Conservation (phyloP, 2,797 vertebrate genomes). For the Choloepus didactylus region DNA sequence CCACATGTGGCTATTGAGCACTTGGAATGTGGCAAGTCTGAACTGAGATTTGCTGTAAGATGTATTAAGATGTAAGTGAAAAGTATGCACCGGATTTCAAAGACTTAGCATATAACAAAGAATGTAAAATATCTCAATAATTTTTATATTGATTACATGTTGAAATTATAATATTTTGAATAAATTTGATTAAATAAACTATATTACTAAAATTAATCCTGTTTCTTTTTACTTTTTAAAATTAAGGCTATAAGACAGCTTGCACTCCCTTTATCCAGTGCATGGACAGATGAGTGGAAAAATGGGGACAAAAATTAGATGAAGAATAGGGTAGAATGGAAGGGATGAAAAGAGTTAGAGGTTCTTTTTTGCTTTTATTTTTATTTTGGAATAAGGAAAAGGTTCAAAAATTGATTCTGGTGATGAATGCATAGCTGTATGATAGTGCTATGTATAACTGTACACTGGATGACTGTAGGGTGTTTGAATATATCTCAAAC, state of each 20-base stretch:
- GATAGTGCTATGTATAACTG: too few relatives aligned
- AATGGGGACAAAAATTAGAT: too few relatives aligned
- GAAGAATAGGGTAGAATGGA: too few relatives aligned
- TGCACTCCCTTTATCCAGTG: too few relatives aligned
- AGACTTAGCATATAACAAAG: background rate
- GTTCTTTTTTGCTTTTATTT: too few relatives aligned
- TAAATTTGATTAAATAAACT: background rate
- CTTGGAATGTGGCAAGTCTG: background rate
- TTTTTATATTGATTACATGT: background rate
- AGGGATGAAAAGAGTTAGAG: too few relatives aligned
- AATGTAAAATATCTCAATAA: background rate
- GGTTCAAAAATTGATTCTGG: too few relatives aligned
- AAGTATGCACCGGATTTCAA: background rate
- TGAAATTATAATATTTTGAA: background rate
- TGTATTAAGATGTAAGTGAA: background rate
- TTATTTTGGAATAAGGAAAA: too few relatives aligned
- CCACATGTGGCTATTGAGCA: background rate
- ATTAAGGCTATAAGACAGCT: background rate
- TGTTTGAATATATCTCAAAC: too few relatives aligned
- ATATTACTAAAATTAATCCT: background rate
- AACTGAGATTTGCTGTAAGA: background rate
- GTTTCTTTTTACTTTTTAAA: background rate
- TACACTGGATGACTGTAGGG: too few relatives aligned
- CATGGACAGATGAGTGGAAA: too few relatives aligned
- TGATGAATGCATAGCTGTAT: too few relatives aligned